phyloP scores from a whole-genome alignment of 2,113 vertebrate species.

The Emberiza fucata region DNA sequence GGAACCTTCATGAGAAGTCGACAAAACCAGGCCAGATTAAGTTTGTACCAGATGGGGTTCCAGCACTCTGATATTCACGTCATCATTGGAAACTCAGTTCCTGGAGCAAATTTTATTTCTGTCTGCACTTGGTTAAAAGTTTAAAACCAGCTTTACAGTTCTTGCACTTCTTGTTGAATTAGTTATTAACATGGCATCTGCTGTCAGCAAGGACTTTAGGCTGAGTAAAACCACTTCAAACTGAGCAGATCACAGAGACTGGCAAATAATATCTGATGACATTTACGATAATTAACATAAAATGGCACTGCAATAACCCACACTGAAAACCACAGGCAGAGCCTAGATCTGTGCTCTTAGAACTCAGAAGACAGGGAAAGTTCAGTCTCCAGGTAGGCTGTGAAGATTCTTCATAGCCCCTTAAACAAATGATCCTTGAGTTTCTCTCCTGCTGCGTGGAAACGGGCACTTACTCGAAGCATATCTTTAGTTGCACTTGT shows the following conservation, averaged over 20 bases:
- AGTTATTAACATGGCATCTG: conserved; percentile 6
- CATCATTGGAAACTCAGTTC: background rate
- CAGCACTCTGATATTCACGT: background rate
- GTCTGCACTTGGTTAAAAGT: background rate
- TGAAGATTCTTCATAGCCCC: background rate
- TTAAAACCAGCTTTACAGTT: background rate
- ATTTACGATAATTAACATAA: conserved; percentile 37
- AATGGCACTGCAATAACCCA: conserved; percentile 41
- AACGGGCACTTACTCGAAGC: accelerated
- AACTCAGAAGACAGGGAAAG: background rate
- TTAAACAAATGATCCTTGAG: background rate
- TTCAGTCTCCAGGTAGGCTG: background rate
- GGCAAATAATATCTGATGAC: conserved; percentile 50
- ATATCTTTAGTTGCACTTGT: background rate
- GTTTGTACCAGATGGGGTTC: background rate
- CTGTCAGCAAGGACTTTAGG: conserved; percentile 24
- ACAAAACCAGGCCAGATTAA: background rate
- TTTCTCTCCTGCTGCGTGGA: background rate
- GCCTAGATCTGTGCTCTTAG: background rate
- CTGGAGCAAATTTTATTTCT: background rate
- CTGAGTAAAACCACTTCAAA: conserved; percentile 64
- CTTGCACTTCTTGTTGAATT: background rate
- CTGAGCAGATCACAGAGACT: conserved; percentile 27
- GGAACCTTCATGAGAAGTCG: background rate
- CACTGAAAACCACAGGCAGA: conserved; percentile 51